phyloP scores from a whole-genome alignment of 2,888 invertebrate genomes.

The Eustalomyia histrio region DNA sequence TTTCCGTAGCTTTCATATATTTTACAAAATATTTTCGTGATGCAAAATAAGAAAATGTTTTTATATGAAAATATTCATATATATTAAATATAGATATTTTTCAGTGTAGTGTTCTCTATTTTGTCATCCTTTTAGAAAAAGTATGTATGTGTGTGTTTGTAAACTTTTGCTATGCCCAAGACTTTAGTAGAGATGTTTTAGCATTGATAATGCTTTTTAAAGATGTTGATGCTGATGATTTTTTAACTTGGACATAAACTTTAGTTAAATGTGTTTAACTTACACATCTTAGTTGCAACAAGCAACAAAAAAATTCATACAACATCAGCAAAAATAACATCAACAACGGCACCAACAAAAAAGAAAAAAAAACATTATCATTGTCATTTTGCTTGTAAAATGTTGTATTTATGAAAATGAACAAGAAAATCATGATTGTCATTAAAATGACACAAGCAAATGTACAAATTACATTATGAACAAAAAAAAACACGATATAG shows the following conservation, averaged over 20 bases:
- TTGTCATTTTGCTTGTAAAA: slow-evolving; percentile 66
- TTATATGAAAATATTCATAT: too few species aligned
- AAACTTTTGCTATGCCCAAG: slow-evolving; percentile 10
- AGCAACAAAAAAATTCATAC: slow-evolving; percentile 4
- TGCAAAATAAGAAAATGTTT: too few species aligned
- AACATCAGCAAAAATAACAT: slow-evolving; percentile 34
- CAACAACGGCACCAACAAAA: slow-evolving; percentile 25
- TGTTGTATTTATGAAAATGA: slow-evolving; percentile 75
- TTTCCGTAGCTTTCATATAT: too few species aligned
- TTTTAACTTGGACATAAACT: slow-evolving; percentile 41
- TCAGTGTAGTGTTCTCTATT: not conserved
- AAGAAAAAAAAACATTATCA: slow-evolving; percentile 46
- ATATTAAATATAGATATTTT: too few species aligned
- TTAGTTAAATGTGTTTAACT: slow-evolving; percentile 41
- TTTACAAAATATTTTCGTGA: too few species aligned
- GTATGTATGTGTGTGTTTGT: not conserved
- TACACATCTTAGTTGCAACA: slow-evolving; percentile 17
- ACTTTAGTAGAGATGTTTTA: slow-evolving; percentile 43
- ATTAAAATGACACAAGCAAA: slow-evolving; percentile 66
- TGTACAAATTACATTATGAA: slow-evolving; percentile 65
- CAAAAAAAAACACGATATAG: slow-evolving; percentile 15
- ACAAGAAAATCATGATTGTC: slow-evolving; percentile 67
- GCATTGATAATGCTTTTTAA: slow-evolving; percentile 37
- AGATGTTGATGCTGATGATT: slow-evolving; percentile 51
- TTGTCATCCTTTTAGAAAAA: slow-evolving; percentile 1